Conservation (phyloP, 2,797 vertebrate species). For the Pseudopleuronectes americanus region DNA sequence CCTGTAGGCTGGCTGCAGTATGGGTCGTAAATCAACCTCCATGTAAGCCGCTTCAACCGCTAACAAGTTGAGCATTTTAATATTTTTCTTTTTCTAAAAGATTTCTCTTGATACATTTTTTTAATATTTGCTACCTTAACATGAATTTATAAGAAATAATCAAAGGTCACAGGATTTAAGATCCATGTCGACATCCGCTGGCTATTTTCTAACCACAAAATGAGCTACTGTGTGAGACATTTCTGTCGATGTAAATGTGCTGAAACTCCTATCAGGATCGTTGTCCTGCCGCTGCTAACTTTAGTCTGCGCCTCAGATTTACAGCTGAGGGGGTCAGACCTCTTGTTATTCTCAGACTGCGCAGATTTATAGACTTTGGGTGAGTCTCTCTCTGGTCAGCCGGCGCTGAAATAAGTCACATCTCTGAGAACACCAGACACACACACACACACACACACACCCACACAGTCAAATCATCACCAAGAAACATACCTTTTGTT, state of each 20-base stretch:
- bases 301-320: constrained; percentile 69
- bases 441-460: constrained; percentile 21
- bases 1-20: too few relatives aligned
- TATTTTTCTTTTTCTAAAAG: too few relatives aligned
- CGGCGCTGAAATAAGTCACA: constrained; percentile 62
- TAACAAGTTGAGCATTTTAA: too few relatives aligned
- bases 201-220: constrained; percentile 25
- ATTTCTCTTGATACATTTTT: too few relatives aligned
- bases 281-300: constrained; percentile 59
- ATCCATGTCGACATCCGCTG: constrained; percentile 10
- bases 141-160: neutral
- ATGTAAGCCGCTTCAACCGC: too few relatives aligned
- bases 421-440: constrained; percentile 21
- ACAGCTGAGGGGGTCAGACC: constrained; percentile 64
- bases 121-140: neutral
- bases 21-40: too few relatives aligned
- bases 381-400: constrained; percentile 60
- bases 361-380: constrained; percentile 75
- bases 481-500: constrained; percentile 46
- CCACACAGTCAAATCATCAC: constrained; percentile 42
- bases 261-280: constrained; percentile 62
- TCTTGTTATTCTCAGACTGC: constrained; percentile 58
- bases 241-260: constrained; percentile 63
- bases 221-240: constrained; percentile 47
- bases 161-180: constrained; percentile 10